Conservation (phyloP, 2,888 invertebrate species). For the Caenorhabditis afra region DNA sequence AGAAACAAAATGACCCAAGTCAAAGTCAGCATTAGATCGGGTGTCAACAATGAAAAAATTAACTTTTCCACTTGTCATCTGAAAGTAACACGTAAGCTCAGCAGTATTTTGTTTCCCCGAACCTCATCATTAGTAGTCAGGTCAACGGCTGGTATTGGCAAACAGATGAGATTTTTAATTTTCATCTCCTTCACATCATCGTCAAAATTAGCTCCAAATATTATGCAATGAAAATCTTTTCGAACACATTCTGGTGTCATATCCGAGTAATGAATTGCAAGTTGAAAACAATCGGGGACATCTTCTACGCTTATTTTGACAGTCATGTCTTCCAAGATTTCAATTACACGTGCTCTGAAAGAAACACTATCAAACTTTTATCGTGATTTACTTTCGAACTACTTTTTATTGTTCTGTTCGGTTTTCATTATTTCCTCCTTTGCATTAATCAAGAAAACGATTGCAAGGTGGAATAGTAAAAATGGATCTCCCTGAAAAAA, state of each 20-base stretch:
- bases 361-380: no score
- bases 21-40: slow-evolving; percentile 95
- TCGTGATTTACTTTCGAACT: no score
- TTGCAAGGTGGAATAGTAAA: slow-evolving; percentile 93
- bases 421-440: slow-evolving; percentile 81
- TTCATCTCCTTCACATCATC: slow-evolving; percentile 75
- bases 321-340: slow-evolving; percentile 73
- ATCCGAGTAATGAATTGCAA: slow-evolving; percentile 95
- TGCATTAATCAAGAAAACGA: slow-evolving; percentile 96
- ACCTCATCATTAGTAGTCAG: slow-evolving; percentile 61
- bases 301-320: slow-evolving; percentile 91
- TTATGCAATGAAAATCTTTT: slow-evolving; percentile 83
- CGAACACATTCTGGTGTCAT: slow-evolving; percentile 84
- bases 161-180: slow-evolving; percentile 85
- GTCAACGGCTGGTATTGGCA: slow-evolving; percentile 89
- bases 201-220: slow-evolving; percentile 82
- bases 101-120: not conserved
- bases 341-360: slow-evolving; percentile 55
- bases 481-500: slow-evolving; percentile 88
- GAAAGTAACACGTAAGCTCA: not conserved
- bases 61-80: slow-evolving; percentile 60
- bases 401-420: slow-evolving; percentile 32
- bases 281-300: slow-evolving; percentile 94
- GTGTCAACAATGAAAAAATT: slow-evolving; percentile 96
- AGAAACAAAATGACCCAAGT: slow-evolving; percentile 95